Conservation (phyloP, 2,888 invertebrate genomes). For the Disparrhopalites patrizii region DNA sequence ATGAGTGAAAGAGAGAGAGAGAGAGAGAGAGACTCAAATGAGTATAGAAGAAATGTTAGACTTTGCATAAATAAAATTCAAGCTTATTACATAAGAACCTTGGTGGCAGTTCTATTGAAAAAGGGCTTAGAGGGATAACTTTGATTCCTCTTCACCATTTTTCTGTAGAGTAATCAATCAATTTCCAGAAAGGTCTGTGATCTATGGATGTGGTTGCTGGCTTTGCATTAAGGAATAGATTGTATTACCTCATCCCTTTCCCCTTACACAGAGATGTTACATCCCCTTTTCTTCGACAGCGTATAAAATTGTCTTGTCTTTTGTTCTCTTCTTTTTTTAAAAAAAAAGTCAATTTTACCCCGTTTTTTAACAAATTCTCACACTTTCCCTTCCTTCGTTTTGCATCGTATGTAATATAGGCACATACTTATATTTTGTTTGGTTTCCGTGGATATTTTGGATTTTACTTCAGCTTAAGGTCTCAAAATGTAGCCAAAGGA, state of each 20-base stretch:
- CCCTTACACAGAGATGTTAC: background rate
- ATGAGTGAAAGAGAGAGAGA: too few species aligned
- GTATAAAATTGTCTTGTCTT: too few species aligned
- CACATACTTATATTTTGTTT: background rate
- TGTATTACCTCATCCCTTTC: too few species aligned
- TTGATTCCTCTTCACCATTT: constrained; percentile 11
- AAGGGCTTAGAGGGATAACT: constrained; percentile 18
- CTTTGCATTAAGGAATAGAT: too few species aligned
- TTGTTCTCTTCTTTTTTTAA: background rate
- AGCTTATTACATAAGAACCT: constrained; percentile 28
- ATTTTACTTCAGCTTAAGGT: too few species aligned
- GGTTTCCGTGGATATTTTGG: background rate
- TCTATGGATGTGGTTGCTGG: background rate
- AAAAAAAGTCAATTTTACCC: background rate
- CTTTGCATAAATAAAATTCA: constrained; percentile 28
- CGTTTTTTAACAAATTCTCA: too few species aligned
- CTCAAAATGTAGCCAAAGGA: too few species aligned
- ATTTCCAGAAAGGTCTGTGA: constrained; percentile 25
- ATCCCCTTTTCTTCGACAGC: background rate
- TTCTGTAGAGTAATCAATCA: constrained; percentile 33
- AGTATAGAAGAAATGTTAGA: constrained; percentile 7
- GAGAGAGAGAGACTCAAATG: background rate
- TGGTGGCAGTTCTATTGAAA: constrained; percentile 27
- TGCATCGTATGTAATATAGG: background rate
- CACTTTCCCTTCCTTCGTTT: background rate